phyloP scores from a whole-genome alignment of 2,888 invertebrate genomes.

The Heliconius ismenius region DNA sequence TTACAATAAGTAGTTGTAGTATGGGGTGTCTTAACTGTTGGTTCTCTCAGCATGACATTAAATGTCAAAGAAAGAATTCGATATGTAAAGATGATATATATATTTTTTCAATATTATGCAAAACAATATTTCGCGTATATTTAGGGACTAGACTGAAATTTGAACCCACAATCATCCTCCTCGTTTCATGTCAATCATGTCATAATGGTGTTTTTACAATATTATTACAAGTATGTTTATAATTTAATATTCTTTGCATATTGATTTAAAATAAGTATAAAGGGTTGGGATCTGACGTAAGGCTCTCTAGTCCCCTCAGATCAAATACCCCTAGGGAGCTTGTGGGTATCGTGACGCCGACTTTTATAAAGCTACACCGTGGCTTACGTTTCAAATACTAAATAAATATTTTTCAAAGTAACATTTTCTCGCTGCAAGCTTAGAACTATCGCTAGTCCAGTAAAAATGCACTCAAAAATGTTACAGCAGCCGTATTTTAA shows the following conservation, averaged over 20 bases:
- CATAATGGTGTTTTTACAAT: not conserved
- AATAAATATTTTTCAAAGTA: not conserved
- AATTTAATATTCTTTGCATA: conserved; percentile 3
- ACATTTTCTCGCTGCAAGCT: not conserved
- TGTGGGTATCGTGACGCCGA: conserved; percentile 18
- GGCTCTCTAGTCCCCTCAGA: conserved; percentile 35
- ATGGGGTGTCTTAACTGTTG: too few relatives aligned
- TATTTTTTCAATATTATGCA: too few relatives aligned
- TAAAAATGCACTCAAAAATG: not conserved
- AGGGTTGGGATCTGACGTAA: conserved; percentile 39
- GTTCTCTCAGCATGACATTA: too few relatives aligned
- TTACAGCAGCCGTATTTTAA: not conserved
- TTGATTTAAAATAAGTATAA: conserved; percentile 30
- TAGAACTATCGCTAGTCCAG: not conserved
- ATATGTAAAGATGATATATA: not conserved
- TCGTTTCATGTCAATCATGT: not conserved
- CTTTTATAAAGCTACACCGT: conserved; percentile 12
- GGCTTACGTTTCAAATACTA: not conserved
- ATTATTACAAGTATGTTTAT: not conserved
- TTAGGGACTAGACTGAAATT: not conserved
- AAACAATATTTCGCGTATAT: not conserved
- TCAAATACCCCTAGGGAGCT: conserved; percentile 30
- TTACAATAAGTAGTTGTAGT: too few relatives aligned
- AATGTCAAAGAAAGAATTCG: not conserved
- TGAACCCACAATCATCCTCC: too few relatives aligned